These are phyloP conservation scores for Chalcis sispes DNA, from an alignment of 2,888 invertebrate genomes.

Conservation along the genomic window DNA sequence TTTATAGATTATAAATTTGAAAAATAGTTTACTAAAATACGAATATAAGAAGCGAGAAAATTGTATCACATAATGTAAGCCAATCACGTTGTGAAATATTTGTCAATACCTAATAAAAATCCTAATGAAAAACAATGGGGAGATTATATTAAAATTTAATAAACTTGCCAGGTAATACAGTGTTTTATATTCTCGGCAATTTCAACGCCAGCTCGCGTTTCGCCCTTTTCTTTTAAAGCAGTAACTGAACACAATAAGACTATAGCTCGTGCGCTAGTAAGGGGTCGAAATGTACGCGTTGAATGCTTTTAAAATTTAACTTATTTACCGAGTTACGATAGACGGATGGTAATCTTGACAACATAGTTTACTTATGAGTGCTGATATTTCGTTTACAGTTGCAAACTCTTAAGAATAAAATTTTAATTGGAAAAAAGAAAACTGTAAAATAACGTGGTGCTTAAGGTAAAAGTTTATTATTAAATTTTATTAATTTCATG, in stretches of 20 bases:
- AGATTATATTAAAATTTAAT: constrained; percentile 15
- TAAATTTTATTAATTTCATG: too few relatives aligned
- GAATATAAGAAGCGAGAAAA: too few relatives aligned
- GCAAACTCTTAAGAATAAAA: too few relatives aligned
- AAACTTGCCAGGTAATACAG: constrained; percentile 6
- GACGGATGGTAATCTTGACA: not conserved
- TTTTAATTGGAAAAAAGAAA: too few relatives aligned
- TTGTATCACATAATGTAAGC: too few relatives aligned
- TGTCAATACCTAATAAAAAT: not conserved
- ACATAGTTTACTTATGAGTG: too few relatives aligned
- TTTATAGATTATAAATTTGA: too few relatives aligned
- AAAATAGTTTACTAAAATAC: too few relatives aligned
- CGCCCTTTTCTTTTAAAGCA: constrained; percentile 25
- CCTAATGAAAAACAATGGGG: constrained; percentile 11
- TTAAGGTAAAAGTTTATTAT: too few relatives aligned
- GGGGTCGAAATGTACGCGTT: not conserved
- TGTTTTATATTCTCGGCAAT: constrained; percentile 23
- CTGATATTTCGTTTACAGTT: too few relatives aligned
- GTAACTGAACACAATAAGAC: not conserved
- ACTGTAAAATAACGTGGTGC: too few relatives aligned
- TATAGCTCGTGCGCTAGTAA: too few relatives aligned
- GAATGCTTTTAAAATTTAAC: constrained; percentile 14
- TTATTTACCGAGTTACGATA: not conserved
- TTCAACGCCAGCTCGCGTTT: not conserved
- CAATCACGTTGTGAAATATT: not conserved